Conservation (phyloP, 2,113 vertebrate genomes). For the Ciconia boyciana region DNA sequence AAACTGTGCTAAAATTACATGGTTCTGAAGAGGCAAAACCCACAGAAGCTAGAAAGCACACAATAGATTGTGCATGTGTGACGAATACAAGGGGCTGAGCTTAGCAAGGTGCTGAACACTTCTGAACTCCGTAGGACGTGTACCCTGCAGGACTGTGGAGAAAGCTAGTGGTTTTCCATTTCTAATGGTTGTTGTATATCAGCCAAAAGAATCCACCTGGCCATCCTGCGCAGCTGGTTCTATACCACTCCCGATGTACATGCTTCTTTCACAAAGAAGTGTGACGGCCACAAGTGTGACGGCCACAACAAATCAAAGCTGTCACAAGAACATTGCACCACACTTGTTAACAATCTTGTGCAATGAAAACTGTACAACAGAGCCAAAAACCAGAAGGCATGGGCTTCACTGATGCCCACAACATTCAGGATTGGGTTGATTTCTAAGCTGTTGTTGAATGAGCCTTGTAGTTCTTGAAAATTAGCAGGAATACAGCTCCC, state of each 20-base stretch:
- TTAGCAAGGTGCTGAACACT: neutral
- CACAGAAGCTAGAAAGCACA: neutral
- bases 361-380: neutral
- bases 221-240: neutral
- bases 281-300: neutral
- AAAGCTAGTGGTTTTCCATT: neutral
- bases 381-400: neutral
- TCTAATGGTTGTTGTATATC: neutral
- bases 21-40: constrained; percentile 19
- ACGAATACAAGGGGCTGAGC: neutral
- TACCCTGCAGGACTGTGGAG: neutral
- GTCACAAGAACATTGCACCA: neutral
- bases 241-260: neutral
- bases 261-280: neutral
- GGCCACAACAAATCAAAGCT: neutral
- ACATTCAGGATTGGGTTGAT: neutral
- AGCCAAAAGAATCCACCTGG: neutral
- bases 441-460: neutral
- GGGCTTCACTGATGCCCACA: neutral
- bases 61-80: neutral
- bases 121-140: accelerated
- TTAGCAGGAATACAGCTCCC: neutral
- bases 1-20: neutral
- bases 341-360: neutral
- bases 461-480: neutral